Percentiles rank a stretch among this genome's conserved stretches.
Evolutionary conservation across 1,140 invertebrate genomes (phyloP).

Genomic region (Zaprionus nigranus): DNA sequence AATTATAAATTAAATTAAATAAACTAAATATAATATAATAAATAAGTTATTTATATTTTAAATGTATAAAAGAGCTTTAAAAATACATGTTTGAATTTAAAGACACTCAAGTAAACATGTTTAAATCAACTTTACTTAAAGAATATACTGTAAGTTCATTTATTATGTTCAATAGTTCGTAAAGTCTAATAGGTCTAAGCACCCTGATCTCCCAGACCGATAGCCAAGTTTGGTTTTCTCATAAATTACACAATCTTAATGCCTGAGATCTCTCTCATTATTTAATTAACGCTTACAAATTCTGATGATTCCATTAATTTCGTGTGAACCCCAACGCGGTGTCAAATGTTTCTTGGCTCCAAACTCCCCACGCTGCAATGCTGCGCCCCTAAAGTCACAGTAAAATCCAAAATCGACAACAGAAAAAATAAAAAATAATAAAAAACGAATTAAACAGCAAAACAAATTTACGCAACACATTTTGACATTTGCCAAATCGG

Average conservation of each 20-base stretch:
- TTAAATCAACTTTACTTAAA: neutral
- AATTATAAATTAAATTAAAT: too few species aligned
- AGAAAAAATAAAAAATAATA: slow-evolving; percentile 18
- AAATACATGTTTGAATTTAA: too few species aligned
- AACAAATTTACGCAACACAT: slow-evolving; percentile 58
- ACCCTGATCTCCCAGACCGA: neutral
- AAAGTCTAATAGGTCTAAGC: neutral
- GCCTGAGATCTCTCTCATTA: neutral
- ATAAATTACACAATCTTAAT: slow-evolving; percentile 3
- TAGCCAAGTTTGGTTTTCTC: slow-evolving; percentile 3
- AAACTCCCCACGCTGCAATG: slow-evolving; percentile 22
- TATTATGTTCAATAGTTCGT: neutral
- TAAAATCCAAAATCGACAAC: slow-evolving; percentile 2
- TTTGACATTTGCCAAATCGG: slow-evolving; percentile 63
- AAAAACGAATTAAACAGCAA: slow-evolving; percentile 29
- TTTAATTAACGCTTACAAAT: slow-evolving; percentile 14
- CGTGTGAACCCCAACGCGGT: slow-evolving; percentile 13
- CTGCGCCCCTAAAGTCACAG: slow-evolving; percentile 16
- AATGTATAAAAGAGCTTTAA: neutral
- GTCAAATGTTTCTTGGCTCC: slow-evolving; percentile 21
- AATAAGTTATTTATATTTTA: neutral
- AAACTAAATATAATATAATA: too few species aligned
- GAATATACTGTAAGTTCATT: neutral
- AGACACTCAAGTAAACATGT: too few species aligned
- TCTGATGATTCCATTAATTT: slow-evolving; percentile 21